Evolutionary conservation across 2,797 vertebrate genomes (phyloP), one percentile per base, ranked within the genome.

Genomic region (Labeo calbasu): DNA sequence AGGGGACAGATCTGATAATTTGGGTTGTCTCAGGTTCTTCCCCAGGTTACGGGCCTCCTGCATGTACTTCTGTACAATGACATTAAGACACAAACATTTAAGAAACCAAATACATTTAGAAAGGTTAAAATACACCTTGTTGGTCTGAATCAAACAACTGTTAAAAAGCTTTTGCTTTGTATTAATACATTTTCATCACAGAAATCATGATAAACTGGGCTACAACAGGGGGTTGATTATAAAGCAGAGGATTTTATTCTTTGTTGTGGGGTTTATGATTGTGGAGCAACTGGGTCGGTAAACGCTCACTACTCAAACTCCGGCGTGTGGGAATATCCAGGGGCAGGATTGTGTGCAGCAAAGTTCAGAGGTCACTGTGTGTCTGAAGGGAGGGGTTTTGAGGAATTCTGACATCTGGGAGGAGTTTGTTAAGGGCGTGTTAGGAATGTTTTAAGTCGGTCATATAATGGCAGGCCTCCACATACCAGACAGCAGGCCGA

Each of bases 401-500:
- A 79, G 59, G 19, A 66, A 53, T 84, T 61, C 25, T 66, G 23
- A 32, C 28, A 25, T 28, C 12, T 25, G 57, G 65, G 32, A 61
- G 17, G 36, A 63, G 75, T 80, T 82, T 65, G 78, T 86, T 81
- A 84, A 65, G 46, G 53, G 73, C 72, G 76, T 73, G 84, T 82
- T 78, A 73, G 69, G 79, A 86, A 75, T 75, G 25, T 59, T 75
- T 77, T 46, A 23, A 80, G 72, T 23, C 63, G 63, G 59, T 55
- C 61, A 79, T 65, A 63, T 14, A 53, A 92, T 82, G 68, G 88
- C 76, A 89, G 73, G 89, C 93, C 92, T 93, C 90, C 92, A 98
- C 96, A 93, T 97, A 98, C 97, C 97, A 99, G 96, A 88, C 96
- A 97, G 93, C 96, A 96, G 73, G 96, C 95, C 88, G 97, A 98